A percentile compares a stretch with the other conserved stretches of the same genome.
Conservation (phyloP, 2,797 vertebrate genomes). For the Typhlichthys eigenmanni region DNA sequence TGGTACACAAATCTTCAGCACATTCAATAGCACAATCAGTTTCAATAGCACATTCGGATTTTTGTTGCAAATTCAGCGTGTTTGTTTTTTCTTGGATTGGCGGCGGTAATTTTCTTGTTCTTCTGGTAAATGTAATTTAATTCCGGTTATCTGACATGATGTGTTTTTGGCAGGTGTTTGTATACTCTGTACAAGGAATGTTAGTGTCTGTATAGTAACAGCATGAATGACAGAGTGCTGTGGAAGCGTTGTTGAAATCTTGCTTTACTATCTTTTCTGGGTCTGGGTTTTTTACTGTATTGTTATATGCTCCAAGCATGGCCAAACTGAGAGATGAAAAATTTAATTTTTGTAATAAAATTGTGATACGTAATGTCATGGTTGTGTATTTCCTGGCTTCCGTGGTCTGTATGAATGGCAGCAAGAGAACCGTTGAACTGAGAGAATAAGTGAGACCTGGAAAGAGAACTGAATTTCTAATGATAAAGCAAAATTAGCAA, state of each 20-base stretch:
- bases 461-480: neutral
- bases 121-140: constrained; percentile 73
- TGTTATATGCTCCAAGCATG: constrained; percentile 87
- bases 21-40: constrained; percentile 39
- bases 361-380: constrained; percentile 78
- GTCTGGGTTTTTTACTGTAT: constrained; percentile 84
- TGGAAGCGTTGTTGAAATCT: constrained; percentile 73
- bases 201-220: constrained; percentile 79
- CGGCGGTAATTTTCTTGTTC: constrained; percentile 59
- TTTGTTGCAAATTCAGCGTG: constrained; percentile 67
- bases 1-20: constrained; percentile 74
- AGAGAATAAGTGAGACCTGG: neutral
- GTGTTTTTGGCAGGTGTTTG: constrained; percentile 75
- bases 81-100: constrained; percentile 52
- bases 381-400: constrained; percentile 44
- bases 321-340: constrained; percentile 81
- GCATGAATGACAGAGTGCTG: constrained; percentile 79
- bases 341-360: constrained; percentile 87
- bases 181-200: constrained; percentile 77
- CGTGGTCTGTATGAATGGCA: constrained; percentile 9
- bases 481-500: neutral
- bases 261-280: constrained; percentile 79
- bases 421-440: neutral
- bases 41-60: constrained; percentile 31
- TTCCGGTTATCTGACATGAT: constrained; percentile 66